Conservation (phyloP, 2,113 vertebrate species). For the Ginglymostoma cirratum region DNA sequence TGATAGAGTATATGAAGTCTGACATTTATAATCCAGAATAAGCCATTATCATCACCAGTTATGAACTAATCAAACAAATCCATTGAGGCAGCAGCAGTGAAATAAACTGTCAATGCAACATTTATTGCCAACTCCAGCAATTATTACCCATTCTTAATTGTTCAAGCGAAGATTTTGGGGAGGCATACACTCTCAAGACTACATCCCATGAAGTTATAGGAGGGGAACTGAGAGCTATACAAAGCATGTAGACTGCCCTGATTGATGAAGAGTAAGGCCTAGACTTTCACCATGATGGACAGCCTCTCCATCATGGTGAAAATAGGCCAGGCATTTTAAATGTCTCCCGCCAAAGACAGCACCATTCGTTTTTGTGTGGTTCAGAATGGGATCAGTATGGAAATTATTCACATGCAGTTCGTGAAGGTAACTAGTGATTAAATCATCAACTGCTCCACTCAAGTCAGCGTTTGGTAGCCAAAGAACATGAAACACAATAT, state of each 20-base stretch:
- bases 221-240: background rate
- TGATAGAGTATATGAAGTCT: background rate
- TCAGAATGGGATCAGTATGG: too few species aligned
- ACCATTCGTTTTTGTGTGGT: too few species aligned
- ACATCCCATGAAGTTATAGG: background rate
- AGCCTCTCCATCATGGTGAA: too few species aligned
- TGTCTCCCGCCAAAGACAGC: too few species aligned
- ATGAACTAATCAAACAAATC: background rate
- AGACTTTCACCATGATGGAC: too few species aligned
- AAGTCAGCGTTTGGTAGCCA: too few species aligned
- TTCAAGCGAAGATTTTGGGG: background rate
- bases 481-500: too few species aligned
- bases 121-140: background rate
- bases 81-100: background rate
- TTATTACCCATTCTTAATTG: background rate
- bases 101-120: background rate
- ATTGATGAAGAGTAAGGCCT: background rate
- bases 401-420: too few species aligned
- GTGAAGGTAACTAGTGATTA: too few species aligned
- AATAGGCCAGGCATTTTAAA: too few species aligned
- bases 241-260: background rate
- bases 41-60: background rate
- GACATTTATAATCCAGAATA: background rate
- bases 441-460: too few species aligned
- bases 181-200: background rate